Conservation (phyloP, 2,797 vertebrate species). For the Enteromius fasciolatus region DNA sequence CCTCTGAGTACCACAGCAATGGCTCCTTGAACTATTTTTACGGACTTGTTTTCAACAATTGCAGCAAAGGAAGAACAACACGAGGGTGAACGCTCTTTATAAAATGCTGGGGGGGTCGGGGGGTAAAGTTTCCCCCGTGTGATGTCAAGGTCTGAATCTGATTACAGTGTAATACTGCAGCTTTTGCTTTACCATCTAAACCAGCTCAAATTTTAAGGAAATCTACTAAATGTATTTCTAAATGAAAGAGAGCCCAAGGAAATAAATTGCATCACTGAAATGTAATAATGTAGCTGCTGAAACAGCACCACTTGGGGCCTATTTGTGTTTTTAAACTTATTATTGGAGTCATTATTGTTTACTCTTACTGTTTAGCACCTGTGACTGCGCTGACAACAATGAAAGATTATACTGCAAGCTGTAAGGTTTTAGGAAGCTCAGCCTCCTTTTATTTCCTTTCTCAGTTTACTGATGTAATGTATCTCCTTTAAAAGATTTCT, state of each 20-base stretch:
- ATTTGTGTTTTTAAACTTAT: conserved; percentile 35
- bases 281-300: conserved; percentile 31
- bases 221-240: conserved; percentile 19
- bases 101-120: conserved; percentile 55
- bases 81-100: conserved; percentile 53
- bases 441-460: conserved; percentile 9
- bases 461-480: background rate
- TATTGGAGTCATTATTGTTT: conserved; percentile 35
- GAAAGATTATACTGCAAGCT: background rate
- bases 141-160: conserved; percentile 46
- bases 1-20: conserved; percentile 70
- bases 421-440: conserved; percentile 19
- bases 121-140: conserved; percentile 57
- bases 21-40: conserved; percentile 75
- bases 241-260: conserved; percentile 5
- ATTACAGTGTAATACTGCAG: conserved; percentile 9
- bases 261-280: conserved; percentile 37
- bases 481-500: background rate
- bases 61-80: conserved; percentile 67
- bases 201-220: conserved; percentile 5
- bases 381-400: conserved; percentile 10
- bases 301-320: conserved; percentile 19
- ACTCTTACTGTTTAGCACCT: conserved; percentile 16
- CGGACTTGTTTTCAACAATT: conserved; percentile 73
- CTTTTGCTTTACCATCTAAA: conserved; percentile 6